Evolutionary conservation across 1,140 invertebrate genomes (phyloP).

Genomic region (Daktulosphaira vitifoliae): DNA sequence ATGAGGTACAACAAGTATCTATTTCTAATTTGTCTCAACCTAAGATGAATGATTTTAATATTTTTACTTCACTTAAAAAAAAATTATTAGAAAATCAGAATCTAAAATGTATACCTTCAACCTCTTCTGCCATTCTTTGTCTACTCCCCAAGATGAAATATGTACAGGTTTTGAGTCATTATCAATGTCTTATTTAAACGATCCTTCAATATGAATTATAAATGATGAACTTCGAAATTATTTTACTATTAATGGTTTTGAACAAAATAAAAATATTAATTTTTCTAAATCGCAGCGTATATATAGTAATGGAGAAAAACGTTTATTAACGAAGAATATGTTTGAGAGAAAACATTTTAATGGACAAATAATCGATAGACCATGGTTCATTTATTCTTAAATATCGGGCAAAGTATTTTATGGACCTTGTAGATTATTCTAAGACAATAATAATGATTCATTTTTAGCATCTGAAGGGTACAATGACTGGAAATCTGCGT

Average conservation of each 20-base stretch:
- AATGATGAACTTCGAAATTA: conserved; percentile 10
- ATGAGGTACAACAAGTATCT: not conserved
- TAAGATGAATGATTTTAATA: not conserved
- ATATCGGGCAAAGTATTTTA: conserved; percentile 37
- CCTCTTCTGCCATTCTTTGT: too few species aligned
- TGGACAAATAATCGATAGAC: conserved; percentile 5
- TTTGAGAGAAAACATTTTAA: conserved; percentile 14
- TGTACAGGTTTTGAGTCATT: not conserved
- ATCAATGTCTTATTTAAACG: not conserved
- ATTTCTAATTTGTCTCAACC: not conserved
- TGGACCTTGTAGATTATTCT: conserved; percentile 39
- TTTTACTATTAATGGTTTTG: not conserved
- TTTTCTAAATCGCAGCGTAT: not conserved
- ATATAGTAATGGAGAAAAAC: conserved; percentile 1
- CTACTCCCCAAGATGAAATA: too few species aligned
- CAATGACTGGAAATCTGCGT: conserved; percentile 40
- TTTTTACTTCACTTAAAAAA: not conserved
- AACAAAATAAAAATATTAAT: conserved; percentile 11
- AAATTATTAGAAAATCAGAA: not conserved
- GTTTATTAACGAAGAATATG: too few species aligned
- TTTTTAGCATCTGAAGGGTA: conserved; percentile 36
- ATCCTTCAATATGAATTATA: conserved; percentile 5
- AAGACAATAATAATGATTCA: conserved; percentile 27
- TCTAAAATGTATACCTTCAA: too few species aligned
- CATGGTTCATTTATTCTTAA: conserved; percentile 25